Evolutionary conservation across 1,140 invertebrate genomes (phyloP).

Genomic region (Metaphire vulgaris): DNA sequence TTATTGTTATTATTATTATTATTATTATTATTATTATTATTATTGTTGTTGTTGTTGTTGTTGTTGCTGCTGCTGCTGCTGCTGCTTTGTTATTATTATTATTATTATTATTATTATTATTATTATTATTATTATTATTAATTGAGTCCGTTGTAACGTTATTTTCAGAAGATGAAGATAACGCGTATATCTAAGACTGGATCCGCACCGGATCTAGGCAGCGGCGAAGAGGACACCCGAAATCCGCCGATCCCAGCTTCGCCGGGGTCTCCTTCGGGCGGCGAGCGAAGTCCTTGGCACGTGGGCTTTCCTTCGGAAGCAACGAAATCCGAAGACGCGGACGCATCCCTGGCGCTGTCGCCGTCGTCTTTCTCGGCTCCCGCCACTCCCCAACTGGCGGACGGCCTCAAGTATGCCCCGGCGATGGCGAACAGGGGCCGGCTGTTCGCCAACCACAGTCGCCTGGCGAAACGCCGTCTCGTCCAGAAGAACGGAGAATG

Average conservation of each 20-base stretch:
- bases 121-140: no score
- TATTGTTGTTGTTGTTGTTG: no score
- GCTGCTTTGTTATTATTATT: no score
- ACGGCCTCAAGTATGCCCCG: neutral
- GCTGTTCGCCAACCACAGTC: neutral
- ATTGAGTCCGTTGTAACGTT: no score
- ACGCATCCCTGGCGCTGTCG: neutral
- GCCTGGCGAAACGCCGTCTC: conserved; percentile 30
- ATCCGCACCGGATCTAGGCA: neutral
- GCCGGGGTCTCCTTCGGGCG: neutral
- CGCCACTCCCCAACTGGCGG: neutral
- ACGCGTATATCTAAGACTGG: neutral
- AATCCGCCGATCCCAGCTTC: no score
- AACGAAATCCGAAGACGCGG: neutral
- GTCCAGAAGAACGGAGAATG: conserved; percentile 29
- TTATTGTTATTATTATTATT: no score
- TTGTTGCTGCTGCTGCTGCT: no score
- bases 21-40: no score
- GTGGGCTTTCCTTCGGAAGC: neutral
- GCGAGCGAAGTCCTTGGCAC: neutral
- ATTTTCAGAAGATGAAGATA: neutral
- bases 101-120: no score
- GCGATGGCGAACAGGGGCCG: neutral
- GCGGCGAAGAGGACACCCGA: neutral
- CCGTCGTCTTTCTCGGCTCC: neutral